Conservation (phyloP, 2,113 vertebrate genomes). For the Numida meleagris region DNA sequence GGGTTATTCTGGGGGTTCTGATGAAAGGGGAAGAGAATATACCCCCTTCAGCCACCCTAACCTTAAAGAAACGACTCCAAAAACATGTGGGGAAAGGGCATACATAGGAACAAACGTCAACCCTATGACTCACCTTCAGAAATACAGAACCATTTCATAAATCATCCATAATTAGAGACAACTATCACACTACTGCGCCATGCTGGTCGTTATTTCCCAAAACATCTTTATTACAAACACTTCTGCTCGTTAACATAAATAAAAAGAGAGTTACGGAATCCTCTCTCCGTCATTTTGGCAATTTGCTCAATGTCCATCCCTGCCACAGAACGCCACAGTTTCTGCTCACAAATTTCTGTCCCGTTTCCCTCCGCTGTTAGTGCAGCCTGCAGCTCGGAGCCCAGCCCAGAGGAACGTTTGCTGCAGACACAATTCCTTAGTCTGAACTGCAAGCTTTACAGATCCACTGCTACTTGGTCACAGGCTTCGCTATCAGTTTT, state of each 20-base stretch:
- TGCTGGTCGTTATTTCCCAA: neutral
- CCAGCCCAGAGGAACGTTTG: rapidly evolving
- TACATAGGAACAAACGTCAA: neutral
- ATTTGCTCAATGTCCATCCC: neutral
- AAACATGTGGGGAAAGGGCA: neutral
- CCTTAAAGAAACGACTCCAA: neutral
- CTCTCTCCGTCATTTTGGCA: neutral
- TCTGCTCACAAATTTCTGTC: neutral
- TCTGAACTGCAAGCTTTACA: neutral
- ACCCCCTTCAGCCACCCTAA: neutral
- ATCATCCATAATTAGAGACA: rapidly evolving
- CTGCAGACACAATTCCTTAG: neutral
- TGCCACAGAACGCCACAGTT: neutral
- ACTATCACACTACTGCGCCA: neutral
- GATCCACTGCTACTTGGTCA: neutral
- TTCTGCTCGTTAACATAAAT: neutral
- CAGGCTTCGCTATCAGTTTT: neutral
- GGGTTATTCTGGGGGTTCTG: neutral
- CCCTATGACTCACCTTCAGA: neutral
- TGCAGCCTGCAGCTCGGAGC: rapidly evolving
- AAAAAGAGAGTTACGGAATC: neutral
- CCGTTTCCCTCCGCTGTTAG: rapidly evolving
- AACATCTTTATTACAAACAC: neutral
- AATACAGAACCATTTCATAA: neutral
- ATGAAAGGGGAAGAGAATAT: neutral